Base-by-base conservation (phyloP, 2,113 vertebrate species). In the Entomyzon cyanotis region DNA sequence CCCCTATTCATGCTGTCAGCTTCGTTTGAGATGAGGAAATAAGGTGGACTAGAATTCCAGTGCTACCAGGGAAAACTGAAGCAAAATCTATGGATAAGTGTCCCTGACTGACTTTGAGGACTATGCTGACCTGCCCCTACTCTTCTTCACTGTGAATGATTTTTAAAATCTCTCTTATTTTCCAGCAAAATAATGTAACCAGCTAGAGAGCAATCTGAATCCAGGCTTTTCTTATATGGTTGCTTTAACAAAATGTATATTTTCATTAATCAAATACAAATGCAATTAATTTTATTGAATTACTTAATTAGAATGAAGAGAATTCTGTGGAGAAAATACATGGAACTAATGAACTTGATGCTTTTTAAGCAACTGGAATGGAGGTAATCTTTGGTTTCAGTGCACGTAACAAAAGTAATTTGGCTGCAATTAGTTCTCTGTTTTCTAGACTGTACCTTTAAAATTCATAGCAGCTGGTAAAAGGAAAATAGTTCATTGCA, bases 181-280 rank as follows among this genome's bases (percentile, higher is more conserved):
- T 59, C 41, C 71, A 53, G 50, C 39, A 20, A 81, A 75, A 60
- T 71, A 69, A 75, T 2, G 1, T 33, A 67, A 60, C 15, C 39
- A 71, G 17, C 23, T 35, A 31, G 55, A 73, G 37, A 83, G 25
- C 19, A 83, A 24, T 53, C 52, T 71, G 58, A 47, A 49, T 67
- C n/a, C 35, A 64, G 50, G 31, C 44, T 91, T 91, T 82, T 90
- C 90, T 91, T 96, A 52, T 18, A 18, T 62, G 39, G 60, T 87
- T 93, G 47, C 90, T 97, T 86, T 94, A 96, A 95, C 80, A 65
- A 87, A 97, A 96, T 92, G 65, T 92, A 11, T 97, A 79, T 97
- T 93, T 96, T 97, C 95, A 97, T 97, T 97, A 97, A 98, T 97
- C 95, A 96, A 97, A 97, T 97, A 96, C 85, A 97, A 97, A 97